Evolutionary conservation across 2,113 vertebrate genomes (phyloP).

Genomic region (Madoqua kirkii): DNA sequence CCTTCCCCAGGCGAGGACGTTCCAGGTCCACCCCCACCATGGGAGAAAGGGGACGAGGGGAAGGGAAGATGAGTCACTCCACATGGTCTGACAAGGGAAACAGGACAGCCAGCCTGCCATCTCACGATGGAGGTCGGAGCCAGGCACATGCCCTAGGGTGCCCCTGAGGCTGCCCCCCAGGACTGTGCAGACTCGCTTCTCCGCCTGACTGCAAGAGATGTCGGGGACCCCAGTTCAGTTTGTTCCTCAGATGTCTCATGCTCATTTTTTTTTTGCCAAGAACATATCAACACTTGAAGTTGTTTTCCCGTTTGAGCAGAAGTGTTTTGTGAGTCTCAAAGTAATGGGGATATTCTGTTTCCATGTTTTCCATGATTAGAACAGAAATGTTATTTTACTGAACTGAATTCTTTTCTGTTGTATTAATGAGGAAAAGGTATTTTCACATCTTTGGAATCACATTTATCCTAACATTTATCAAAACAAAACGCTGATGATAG

Average conservation of each 20-base stretch:
- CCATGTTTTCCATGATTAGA: background rate
- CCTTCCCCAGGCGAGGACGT: background rate
- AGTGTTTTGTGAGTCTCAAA: background rate
- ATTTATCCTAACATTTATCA: background rate
- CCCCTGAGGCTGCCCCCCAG: background rate
- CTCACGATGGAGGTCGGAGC: background rate
- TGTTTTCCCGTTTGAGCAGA: conserved; percentile 26
- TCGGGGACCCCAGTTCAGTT: background rate
- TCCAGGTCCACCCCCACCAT: background rate
- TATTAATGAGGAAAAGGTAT: background rate
- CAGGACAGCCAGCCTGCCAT: background rate
- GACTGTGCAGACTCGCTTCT: background rate
- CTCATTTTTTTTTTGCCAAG: conserved; percentile 18
- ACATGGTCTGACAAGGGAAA: background rate
- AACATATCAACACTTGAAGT: conserved; percentile 35
- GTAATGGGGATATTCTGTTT: background rate
- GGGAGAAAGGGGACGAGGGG: background rate
- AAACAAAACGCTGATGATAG: background rate
- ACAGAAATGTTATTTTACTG: background rate
- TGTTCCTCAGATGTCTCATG: background rate
- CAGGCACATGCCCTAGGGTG: background rate
- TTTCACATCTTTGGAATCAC: background rate
- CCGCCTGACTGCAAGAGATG: background rate
- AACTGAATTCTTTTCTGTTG: background rate
- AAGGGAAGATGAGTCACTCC: conserved; percentile 11